These are phyloP conservation scores for Augiades crinisus DNA, from an alignment of 2,888 invertebrate genomes.

Conservation along the genomic window DNA sequence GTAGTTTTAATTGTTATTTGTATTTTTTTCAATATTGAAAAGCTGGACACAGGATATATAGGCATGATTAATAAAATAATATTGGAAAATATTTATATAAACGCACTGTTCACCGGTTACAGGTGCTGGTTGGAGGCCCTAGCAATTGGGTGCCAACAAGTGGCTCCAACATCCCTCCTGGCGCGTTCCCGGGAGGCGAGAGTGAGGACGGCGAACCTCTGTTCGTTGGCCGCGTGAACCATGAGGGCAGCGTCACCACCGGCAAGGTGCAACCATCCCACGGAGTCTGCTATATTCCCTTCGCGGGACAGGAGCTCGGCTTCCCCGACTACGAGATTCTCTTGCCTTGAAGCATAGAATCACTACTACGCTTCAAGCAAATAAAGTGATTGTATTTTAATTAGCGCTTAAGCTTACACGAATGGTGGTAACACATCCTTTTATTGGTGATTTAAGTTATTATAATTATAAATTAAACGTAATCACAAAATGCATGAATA, in stretches of 20 bases:
- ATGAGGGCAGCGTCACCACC: constrained; percentile 88
- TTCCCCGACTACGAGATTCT: constrained; percentile 92
- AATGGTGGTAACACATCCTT: not conserved
- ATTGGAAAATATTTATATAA: too few relatives aligned
- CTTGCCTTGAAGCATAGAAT: constrained; percentile 53
- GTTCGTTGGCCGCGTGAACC: constrained; percentile 88
- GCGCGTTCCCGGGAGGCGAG: constrained; percentile 87
- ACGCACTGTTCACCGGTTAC: too few relatives aligned
- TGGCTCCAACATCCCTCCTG: constrained; percentile 86
- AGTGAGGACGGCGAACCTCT: constrained; percentile 90
- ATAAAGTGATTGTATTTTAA: not conserved
- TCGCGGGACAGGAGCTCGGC: constrained; percentile 88
- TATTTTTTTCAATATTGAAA: not conserved
- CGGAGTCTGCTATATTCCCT: constrained; percentile 91
- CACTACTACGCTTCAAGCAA: not conserved
- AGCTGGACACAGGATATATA: constrained; percentile 1
- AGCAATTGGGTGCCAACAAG: constrained; percentile 87
- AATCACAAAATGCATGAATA: constrained; percentile 41
- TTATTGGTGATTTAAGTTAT: constrained; percentile 2
- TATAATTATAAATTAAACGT: constrained; percentile 21
- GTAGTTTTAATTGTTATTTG: constrained; percentile 39
- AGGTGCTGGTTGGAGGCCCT: constrained; percentile 82
- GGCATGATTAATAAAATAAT: too few relatives aligned
- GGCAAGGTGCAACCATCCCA: constrained; percentile 94
- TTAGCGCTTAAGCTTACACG: constrained; percentile 5